Percentiles rank a stretch among this genome's conserved stretches.
Evolutionary conservation across 2,888 invertebrate species (phyloP).

Genomic region (Eurytoma adleriae): DNA sequence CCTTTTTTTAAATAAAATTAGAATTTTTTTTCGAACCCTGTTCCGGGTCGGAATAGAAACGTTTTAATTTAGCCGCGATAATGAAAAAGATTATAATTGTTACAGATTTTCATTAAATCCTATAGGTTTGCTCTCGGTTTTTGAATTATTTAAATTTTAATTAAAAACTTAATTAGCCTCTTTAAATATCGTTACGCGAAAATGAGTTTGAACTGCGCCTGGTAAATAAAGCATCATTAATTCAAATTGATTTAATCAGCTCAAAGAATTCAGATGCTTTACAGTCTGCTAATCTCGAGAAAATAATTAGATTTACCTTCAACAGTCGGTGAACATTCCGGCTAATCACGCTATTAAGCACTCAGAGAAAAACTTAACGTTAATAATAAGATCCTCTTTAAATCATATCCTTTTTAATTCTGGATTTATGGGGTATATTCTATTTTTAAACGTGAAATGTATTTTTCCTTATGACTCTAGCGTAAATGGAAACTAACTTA

Average conservation of each 20-base stretch:
- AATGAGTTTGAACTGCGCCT: neutral
- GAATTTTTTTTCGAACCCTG: neutral
- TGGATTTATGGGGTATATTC: too few species aligned
- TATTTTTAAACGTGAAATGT: neutral
- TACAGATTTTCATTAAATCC: neutral
- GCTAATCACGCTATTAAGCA: neutral
- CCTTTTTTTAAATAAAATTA: neutral
- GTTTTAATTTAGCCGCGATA: neutral
- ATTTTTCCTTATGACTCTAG: neutral
- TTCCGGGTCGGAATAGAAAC: neutral
- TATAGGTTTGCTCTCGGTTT: neutral
- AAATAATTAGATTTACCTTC: neutral
- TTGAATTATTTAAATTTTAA: neutral
- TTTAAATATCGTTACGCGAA: neutral
- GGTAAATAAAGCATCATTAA: too few species aligned
- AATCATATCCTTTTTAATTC: too few species aligned
- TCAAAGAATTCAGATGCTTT: neutral
- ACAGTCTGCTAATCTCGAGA: neutral
- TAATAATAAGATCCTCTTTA: neutral
- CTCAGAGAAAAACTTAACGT: neutral
- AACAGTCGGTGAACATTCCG: neutral
- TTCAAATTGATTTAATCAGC: neutral
- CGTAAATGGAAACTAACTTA: conserved; percentile 18
- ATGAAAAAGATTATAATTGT: neutral
- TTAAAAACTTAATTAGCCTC: neutral